These are phyloP conservation scores for Balearica regulorum DNA, from an alignment of 2,797 vertebrate genomes.

Conservation along the genomic window DNA sequence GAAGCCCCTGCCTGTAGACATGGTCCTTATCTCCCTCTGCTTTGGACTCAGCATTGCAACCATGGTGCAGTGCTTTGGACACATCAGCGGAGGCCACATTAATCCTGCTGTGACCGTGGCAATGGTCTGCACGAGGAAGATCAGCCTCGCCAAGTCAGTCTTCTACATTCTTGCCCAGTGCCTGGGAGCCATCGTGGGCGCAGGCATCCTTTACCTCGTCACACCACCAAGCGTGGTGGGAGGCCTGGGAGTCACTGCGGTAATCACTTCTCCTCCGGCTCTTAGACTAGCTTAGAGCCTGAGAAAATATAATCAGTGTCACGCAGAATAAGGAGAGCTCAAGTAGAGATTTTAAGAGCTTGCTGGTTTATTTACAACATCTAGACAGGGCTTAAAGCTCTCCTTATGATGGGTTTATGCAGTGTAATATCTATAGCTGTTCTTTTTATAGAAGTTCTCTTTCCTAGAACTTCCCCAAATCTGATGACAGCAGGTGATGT, in stretches of 20 bases:
- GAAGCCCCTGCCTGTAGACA: constrained; percentile 82
- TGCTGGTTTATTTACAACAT: not conserved
- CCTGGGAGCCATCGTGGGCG: constrained; percentile 86
- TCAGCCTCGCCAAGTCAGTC: constrained; percentile 89
- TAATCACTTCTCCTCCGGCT: constrained; percentile 62
- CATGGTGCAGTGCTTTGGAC: constrained; percentile 93
- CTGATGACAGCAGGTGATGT: constrained; percentile 36
- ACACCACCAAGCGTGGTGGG: constrained; percentile 84
- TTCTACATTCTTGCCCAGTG: constrained; percentile 93
- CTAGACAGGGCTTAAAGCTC: not conserved
- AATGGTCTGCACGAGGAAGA: constrained; percentile 89
- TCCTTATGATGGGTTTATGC: not conserved
- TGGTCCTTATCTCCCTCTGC: constrained; percentile 93
- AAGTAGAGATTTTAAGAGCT: not conserved
- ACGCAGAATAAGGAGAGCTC: not conserved
- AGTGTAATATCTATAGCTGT: not conserved
- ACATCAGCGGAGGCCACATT: constrained; percentile 94
- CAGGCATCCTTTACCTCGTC: constrained; percentile 87
- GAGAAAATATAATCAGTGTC: not conserved
- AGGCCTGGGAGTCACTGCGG: constrained; percentile 84
- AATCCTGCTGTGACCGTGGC: constrained; percentile 92
- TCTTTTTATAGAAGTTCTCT: not conserved
- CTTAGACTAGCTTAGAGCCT: not conserved
- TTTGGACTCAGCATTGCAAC: constrained; percentile 96
- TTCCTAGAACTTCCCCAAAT: constrained; percentile 41